Evolutionary conservation across 2,113 vertebrate species (phyloP), one percentile per base, ranked within the genome.

Genomic region (Istiophorus platypterus): DNA sequence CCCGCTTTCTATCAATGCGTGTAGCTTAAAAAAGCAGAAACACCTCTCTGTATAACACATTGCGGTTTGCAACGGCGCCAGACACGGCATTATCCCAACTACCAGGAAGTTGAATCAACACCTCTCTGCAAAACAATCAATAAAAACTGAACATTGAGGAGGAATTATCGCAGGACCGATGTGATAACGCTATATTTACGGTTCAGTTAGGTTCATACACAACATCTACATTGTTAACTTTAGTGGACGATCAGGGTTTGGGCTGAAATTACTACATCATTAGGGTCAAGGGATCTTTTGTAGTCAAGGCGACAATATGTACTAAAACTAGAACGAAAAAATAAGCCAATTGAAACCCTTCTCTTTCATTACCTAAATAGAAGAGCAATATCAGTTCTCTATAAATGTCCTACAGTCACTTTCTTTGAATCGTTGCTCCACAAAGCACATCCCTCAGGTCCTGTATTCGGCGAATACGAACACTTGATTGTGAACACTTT

Each of bases 401-500:
- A n/a, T 8, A 27, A 72, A 68, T 76, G 31, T 72, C 22, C 54
- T 47, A 1, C 41, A 56, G 24, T 39, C 59, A 27, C 22, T 76
- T 39, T 41, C 56, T 70, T 59, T 45, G 4, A 81, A 71, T 68
- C 42, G 56, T 10, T 22, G 42, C 69, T 62, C 34, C 34, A 59
- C 42, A 54, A 51, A 62, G 59, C 27, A 39, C 15, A 14, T 63
- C 29, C 79, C 59, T 71, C 39, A 12, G 63, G 57, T 54, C 18
- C 41, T 27, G 4, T 9, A 45, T 68, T 68, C 34, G 73, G 62
- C 1, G 20, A 81, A 61, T 58, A 76, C 56, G 41, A 79, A 29
- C 71, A 51, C 29, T 65, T 75, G 67, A 67, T 73, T 78, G 66
- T 61, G 66, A 79, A n/a, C 68, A 63, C 49, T 78, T 78, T 88